Evolutionary conservation across 2,888 invertebrate species (phyloP).

Genomic region (Lycophotia porphyrea): DNA sequence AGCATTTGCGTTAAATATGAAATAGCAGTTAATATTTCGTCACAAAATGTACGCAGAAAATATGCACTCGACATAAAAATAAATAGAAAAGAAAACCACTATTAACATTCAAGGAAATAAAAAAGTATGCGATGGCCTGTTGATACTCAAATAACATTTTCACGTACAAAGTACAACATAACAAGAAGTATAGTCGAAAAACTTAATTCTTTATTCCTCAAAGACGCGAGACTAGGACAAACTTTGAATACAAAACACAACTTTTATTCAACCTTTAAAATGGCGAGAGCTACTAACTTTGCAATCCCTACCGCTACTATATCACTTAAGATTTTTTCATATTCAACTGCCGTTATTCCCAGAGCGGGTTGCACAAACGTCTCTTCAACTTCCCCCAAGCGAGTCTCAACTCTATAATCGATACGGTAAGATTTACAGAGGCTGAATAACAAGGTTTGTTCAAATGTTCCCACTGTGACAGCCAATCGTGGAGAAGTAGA

Average conservation of each 20-base stretch:
- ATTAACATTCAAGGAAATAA: background rate
- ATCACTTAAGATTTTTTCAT: conserved; percentile 75
- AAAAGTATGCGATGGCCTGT: background rate
- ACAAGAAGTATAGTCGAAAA: conserved; percentile 35
- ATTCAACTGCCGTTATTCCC: conserved; percentile 73
- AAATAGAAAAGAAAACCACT: background rate
- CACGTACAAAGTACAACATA: conserved; percentile 13
- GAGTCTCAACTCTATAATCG: conserved; percentile 40
- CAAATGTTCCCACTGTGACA: conserved; percentile 67
- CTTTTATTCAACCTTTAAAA: conserved; percentile 60
- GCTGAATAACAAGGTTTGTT: conserved; percentile 47
- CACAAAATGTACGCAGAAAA: background rate
- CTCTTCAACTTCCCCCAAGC: conserved; percentile 31
- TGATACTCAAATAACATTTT: conserved; percentile 6
- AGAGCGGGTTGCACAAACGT: conserved; percentile 55
- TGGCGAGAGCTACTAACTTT: conserved; percentile 48
- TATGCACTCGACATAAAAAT: background rate
- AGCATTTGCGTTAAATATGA: background rate
- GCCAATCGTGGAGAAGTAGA: conserved; percentile 69
- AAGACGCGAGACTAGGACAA: conserved; percentile 30
- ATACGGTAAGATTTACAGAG: conserved; percentile 13
- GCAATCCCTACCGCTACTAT: conserved; percentile 62
- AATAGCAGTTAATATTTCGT: background rate
- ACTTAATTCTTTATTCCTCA: conserved; percentile 40
- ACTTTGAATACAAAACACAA: conserved; percentile 61